Base-by-base conservation (phyloP, 2,797 vertebrate genomes). In the Muraenolepis orangiensis region DNA sequence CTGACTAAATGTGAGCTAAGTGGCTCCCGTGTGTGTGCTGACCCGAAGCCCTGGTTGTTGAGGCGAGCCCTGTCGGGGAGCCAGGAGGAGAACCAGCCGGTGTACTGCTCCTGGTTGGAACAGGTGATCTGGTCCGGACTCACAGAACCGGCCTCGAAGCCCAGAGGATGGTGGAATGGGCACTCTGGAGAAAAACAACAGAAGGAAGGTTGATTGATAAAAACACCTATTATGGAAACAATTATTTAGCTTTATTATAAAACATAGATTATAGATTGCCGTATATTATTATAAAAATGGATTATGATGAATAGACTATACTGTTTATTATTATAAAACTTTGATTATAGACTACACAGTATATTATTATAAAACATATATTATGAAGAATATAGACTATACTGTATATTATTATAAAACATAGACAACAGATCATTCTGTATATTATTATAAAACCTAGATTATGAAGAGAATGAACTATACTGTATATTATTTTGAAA, bases 61-160 rank as follows among this genome's bases (percentile, higher is more conserved):
- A 99, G 96, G 5, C 97, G 92, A 3, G 98, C 98, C 84, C 95
- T 97, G 90, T 90, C 95, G 16, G 97, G 93, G 0, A 94, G 91
- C 98, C 98, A 99, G 0, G 97, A 98, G 78, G 97, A 95, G 86
- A 98, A 99, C 98, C 98, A 99, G 80, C 97, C 98, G 0, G 93
- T 94, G 79, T 99, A 99, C 89, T 99, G 96, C 66, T 98, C 97
- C 13, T 96, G 92, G 82, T 95, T 98, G 84, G 98, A 96, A 85
- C 96, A 99, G 87, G 91, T 95, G 89, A 99, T 95, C 93, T 99
- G 98, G n/a, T 98, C 96, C 0, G 94, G 76, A 70, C 81, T 93
- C 74, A 99, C 92, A 0, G 95, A 93, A 10, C 97, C 97, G 0
- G 96, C 96, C 82, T 99, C 98, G 0, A 99, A 98, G 69, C 98